These are phyloP conservation scores for Scelioninae gen. 1 DNA, from an alignment of 2,888 invertebrate genomes.

Conservation along the genomic window DNA sequence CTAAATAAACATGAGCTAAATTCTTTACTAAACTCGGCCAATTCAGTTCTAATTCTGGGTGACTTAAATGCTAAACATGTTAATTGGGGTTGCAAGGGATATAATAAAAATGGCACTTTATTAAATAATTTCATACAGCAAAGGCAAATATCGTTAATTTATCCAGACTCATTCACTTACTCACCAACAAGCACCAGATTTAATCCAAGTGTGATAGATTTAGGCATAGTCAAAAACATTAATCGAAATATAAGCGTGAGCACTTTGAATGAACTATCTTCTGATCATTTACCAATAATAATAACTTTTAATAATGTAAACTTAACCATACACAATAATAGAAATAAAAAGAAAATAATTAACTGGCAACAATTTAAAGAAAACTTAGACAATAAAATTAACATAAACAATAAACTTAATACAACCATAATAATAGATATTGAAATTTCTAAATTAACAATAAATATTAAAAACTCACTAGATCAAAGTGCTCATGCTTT, in stretches of 20 bases:
- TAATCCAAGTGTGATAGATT: not conserved
- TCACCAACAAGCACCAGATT: not conserved
- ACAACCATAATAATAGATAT: not conserved
- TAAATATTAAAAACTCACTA: not conserved
- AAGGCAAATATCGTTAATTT: not conserved
- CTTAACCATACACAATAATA: not conserved
- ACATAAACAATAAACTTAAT: not conserved
- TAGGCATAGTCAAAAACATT: not conserved
- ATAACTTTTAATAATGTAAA: conserved; percentile 2
- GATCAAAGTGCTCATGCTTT: not conserved
- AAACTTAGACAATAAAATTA: not conserved
- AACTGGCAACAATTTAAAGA: not conserved
- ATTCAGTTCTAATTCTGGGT: not conserved
- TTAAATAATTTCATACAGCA: not conserved
- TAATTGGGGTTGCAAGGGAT: not conserved
- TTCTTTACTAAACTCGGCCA: not conserved
- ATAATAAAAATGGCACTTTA: not conserved
- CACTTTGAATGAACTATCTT: not conserved
- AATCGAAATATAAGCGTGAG: not conserved
- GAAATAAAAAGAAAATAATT: not conserved
- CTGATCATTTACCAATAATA: not conserved
- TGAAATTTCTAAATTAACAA: not conserved
- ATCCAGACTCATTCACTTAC: not conserved
- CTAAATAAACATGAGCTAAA: not conserved
- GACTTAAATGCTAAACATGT: not conserved